A percentile compares a stretch with the other conserved stretches of the same genome.
Evolutionary conservation across 2,888 invertebrate species (phyloP).

Genomic region (Polyommatus icarus): DNA sequence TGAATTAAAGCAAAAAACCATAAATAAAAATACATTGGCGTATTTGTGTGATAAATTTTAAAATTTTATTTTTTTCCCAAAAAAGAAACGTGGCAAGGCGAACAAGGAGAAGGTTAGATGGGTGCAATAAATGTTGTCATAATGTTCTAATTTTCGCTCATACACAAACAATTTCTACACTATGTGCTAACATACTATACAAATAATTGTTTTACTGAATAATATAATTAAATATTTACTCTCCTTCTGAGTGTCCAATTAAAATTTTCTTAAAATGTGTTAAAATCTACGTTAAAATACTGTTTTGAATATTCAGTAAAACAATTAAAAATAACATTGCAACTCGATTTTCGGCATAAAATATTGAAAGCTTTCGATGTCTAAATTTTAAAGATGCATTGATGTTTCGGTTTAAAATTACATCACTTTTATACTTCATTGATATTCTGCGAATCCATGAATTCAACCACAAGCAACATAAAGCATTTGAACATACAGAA

Average conservation of each 20-base stretch:
- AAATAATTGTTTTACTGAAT: slow-evolving; percentile 42
- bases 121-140: slow-evolving; percentile 70
- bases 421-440: slow-evolving; percentile 6
- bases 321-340: slow-evolving; percentile 26
- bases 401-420: slow-evolving; percentile 4
- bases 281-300: no score
- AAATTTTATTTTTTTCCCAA: slow-evolving; percentile 76
- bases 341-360: slow-evolving; percentile 33
- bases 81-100: slow-evolving; percentile 86
- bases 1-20: neutral
- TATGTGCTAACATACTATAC: slow-evolving; percentile 67
- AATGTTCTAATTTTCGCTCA: slow-evolving; percentile 64
- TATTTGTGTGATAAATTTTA: slow-evolving; percentile 33
- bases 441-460: neutral
- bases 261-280: neutral
- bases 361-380: slow-evolving; percentile 45
- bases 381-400: slow-evolving; percentile 35
- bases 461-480: neutral
- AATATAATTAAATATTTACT: neutral
- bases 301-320: slow-evolving; percentile 18
- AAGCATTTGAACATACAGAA: no score
- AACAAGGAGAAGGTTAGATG: slow-evolving; percentile 90
- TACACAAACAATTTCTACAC: slow-evolving; percentile 51
- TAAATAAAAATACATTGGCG: slow-evolving; percentile 16
- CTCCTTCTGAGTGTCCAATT: neutral